Conservation (phyloP, 2,888 invertebrate genomes). For the Ctenicera cuprea region DNA sequence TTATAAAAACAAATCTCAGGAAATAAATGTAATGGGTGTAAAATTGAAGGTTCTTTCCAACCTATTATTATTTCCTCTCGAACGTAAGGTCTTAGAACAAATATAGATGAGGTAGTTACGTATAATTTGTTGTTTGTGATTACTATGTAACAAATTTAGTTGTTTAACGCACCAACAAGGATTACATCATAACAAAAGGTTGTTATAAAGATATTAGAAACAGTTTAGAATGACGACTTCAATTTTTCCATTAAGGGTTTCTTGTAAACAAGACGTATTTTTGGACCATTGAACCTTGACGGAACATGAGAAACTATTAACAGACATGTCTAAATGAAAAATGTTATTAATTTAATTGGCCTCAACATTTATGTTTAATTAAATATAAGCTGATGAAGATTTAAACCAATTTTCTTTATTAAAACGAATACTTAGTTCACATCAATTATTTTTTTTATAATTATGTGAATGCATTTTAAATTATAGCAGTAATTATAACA, state of each 20-base stretch:
- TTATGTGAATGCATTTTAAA: slow-evolving; percentile 7
- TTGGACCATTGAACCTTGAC: neutral
- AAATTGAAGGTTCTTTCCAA: too few species aligned
- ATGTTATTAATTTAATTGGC: too few species aligned
- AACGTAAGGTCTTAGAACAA: too few species aligned
- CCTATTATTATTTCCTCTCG: too few species aligned
- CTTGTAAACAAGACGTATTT: neutral
- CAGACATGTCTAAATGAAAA: too few species aligned
- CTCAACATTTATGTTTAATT: too few species aligned
- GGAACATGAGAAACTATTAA: neutral
- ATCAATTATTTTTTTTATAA: neutral
- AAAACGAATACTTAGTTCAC: too few species aligned
- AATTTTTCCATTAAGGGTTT: neutral
- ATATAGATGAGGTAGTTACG: too few species aligned
- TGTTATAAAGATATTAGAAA: slow-evolving; percentile 10
- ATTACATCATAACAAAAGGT: slow-evolving; percentile 2
- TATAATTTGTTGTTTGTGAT: too few species aligned
- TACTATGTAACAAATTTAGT: neutral
- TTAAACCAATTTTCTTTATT: too few species aligned
- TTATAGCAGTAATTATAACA: neutral
- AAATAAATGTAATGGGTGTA: too few species aligned
- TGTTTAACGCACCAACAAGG: slow-evolving; percentile 1
- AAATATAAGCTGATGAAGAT: neutral
- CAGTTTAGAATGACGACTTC: neutral
- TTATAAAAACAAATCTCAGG: too few species aligned